Evolutionary conservation across 1,140 invertebrate species (phyloP), one percentile per base, ranked within the genome.

Genomic region (Papilio helenus): DNA sequence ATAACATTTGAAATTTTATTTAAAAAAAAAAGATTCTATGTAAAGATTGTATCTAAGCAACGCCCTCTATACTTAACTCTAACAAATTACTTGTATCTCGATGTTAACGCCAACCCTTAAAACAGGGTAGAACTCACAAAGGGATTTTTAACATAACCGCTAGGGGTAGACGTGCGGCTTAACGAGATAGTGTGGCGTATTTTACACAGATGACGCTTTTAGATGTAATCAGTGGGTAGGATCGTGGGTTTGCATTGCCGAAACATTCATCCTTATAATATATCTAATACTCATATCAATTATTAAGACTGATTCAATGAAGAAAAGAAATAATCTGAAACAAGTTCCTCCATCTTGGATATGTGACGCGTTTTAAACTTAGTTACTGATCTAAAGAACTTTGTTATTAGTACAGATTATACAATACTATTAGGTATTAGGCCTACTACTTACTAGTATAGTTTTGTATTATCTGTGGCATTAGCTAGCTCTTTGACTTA

Each of bases 21-120:
- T 51, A 5, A n/a, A 51, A 51, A 51, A 51, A n/a, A 65, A 26
- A 8, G 5, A 7, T 39, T 39, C 34, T n/a, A n/a, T n/a, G n/a
- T n/a, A n/a, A n/a, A n/a, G n/a, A 39, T 8, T 39, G 34, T 39
- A n/a, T n/a, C n/a, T n/a, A n/a, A 65, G 61, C 16, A 29, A 34
- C 26, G 61, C 26, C 61, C 61, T 65, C 61, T 65, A 65, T 65
- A 65, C 61, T 65, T 65, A 65, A 26, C 1, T 16, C 61, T 0
- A 55, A 65, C 14, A 5, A 65, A 65, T 2, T 65, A 65, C 8
- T 58, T 58, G 3, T 29, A 65, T 26, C 20, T 23, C 58, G 58
- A 20, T 23, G 61, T 65, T 65, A 65, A n/a, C 61, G 14, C 61
- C 26, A 68, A 68, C 61, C 61, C 61, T 68, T 29, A 68, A 12